Conservation (phyloP, 1,140 invertebrate genomes). For the Anastatus disparis region DNA sequence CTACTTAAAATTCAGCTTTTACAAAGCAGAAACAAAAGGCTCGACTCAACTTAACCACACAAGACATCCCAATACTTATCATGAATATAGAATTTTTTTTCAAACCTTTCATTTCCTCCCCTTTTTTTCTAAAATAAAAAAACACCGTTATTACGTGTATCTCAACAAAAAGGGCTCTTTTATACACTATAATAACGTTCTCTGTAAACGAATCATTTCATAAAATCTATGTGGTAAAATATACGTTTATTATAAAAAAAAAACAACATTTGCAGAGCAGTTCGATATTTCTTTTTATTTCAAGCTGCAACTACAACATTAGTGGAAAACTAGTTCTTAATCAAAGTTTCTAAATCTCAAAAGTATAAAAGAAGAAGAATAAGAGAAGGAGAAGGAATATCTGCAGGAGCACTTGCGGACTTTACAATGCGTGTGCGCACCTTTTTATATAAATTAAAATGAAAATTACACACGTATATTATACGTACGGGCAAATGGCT, state of each 20-base stretch:
- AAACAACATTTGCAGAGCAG: no score
- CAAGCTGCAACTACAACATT: no score
- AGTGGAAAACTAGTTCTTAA: constrained; percentile 10
- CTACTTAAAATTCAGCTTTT: no score
- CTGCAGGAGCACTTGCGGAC: background rate
- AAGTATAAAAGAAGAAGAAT: background rate
- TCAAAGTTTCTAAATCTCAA: constrained; percentile 22
- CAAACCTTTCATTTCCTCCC: background rate
- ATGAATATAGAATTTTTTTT: no score
- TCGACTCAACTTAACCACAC: no score
- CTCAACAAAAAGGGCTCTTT: constrained; percentile 4
- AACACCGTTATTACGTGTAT: background rate
- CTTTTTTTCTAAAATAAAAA: no score
- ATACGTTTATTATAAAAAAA: no score
- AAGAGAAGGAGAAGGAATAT: background rate
- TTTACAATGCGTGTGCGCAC: background rate
- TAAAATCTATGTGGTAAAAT: background rate
- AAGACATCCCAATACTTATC: no score
- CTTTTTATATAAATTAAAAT: constrained; percentile 10
- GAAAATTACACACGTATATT: background rate
- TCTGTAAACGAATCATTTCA: background rate
- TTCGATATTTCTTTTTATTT: no score
- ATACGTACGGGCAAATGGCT: no score
- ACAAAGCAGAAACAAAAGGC: no score
- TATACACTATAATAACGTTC: constrained; percentile 1